Evolutionary conservation across 2,797 vertebrate genomes (phyloP).

Genomic region (Neomorphus geoffroyi): DNA sequence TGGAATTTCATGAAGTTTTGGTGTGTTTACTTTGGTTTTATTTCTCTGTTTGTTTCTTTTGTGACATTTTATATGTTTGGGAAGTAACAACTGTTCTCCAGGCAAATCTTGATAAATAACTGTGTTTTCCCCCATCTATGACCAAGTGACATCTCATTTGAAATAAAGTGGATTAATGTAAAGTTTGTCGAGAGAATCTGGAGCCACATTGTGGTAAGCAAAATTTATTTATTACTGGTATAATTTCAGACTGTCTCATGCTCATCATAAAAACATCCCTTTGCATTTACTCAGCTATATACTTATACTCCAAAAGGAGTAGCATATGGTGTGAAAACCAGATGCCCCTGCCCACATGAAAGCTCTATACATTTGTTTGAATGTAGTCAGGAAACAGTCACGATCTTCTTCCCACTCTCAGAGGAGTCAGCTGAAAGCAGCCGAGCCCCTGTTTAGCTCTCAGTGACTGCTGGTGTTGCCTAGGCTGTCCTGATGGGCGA

Average conservation of each 20-base stretch:
- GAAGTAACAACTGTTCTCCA: background rate
- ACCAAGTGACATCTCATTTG: background rate
- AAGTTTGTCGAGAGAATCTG: background rate
- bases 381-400: slow-evolving; percentile 67
- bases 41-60: background rate
- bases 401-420: slow-evolving; percentile 63
- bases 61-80: background rate
- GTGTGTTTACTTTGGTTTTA: background rate
- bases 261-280: slow-evolving; percentile 38
- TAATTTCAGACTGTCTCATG: slow-evolving; percentile 39
- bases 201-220: background rate
- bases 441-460: background rate
- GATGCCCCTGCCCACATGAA: slow-evolving; percentile 63
- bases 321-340: slow-evolving; percentile 62
- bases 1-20: background rate
- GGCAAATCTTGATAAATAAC: background rate
- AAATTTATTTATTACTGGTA: slow-evolving; percentile 39
- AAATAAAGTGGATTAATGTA: background rate
- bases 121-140: background rate
- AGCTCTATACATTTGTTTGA: slow-evolving; percentile 65
- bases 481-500: background rate
- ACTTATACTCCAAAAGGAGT: slow-evolving; percentile 46
- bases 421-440: slow-evolving; percentile 47
- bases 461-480: background rate
- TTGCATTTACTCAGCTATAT: slow-evolving; percentile 57